phyloP scores from a whole-genome alignment of 2,113 vertebrate genomes.

The Odocoileus hemionus region DNA sequence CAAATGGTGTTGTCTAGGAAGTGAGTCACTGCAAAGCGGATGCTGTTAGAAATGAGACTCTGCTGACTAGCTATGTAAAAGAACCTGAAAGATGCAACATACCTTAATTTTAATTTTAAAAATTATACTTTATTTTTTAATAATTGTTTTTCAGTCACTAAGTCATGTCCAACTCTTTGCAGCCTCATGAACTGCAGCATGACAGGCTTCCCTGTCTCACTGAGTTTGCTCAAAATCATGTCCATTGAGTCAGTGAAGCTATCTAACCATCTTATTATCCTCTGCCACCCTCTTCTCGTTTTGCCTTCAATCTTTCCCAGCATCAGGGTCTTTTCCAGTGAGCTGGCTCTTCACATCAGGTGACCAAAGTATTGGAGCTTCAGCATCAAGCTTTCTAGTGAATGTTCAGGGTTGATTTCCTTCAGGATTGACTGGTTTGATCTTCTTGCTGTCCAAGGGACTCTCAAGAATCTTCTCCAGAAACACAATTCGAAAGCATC shows the following conservation, averaged over 20 bases:
- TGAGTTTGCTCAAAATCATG: background rate
- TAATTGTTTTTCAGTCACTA: background rate
- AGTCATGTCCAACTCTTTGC: background rate
- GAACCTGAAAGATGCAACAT: background rate
- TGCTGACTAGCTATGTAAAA: background rate
- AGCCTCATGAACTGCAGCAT: background rate
- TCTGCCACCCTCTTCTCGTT: rapidly evolving
- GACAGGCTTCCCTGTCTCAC: background rate
- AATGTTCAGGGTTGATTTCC: background rate
- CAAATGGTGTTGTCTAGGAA: background rate
- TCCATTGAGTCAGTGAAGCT: background rate
- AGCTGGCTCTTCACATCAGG: background rate
- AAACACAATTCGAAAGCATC: background rate
- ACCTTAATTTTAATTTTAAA: background rate
- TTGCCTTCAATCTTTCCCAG: background rate
- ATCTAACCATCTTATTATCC: background rate
- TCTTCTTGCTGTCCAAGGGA: background rate
- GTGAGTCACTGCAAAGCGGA: background rate
- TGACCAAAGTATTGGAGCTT: background rate
- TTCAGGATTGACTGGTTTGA: background rate
- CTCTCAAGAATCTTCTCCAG: background rate
- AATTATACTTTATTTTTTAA: background rate
- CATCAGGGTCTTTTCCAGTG: background rate
- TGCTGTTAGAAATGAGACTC: background rate
- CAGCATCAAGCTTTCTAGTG: background rate